Conservation (phyloP, 2,888 invertebrate genomes). For the Carabus problematicus region DNA sequence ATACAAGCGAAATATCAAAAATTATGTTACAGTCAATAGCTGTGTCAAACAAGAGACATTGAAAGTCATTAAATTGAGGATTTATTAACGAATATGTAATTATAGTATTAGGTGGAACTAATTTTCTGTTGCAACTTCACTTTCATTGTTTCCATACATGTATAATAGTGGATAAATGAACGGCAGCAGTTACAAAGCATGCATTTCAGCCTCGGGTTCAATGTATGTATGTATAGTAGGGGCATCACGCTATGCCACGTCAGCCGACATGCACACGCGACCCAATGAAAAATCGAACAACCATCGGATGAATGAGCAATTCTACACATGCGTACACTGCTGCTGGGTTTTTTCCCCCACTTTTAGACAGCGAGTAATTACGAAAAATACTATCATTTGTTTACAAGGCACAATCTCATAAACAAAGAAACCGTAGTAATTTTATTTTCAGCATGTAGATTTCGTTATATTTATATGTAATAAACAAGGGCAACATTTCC, state of each 20-base stretch:
- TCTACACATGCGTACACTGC: neutral
- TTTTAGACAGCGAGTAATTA: no score
- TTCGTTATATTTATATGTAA: no score
- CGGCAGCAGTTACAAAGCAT: neutral
- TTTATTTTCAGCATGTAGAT: no score
- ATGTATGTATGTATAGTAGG: no score
- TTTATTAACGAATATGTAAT: constrained; percentile 25
- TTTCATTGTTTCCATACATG: constrained; percentile 10
- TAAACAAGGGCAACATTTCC: no score
- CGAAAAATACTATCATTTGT: no score
- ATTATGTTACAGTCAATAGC: neutral
- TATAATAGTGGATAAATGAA: neutral
- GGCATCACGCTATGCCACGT: no score
- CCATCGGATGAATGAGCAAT: neutral
- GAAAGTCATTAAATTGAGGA: constrained; percentile 23
- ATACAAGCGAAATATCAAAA: constrained; percentile 1
- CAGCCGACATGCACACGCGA: neutral
- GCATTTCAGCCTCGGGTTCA: neutral
- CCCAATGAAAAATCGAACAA: constrained; percentile 8
- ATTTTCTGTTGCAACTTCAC: constrained; percentile 22
- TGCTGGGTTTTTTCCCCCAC: no score
- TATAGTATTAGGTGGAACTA: constrained; percentile 27
- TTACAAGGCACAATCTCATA: no score
- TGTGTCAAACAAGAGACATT: neutral
- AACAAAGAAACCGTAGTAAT: no score